phyloP scores from a whole-genome alignment of 2,888 invertebrate species.

The Schizaphis graminum region DNA sequence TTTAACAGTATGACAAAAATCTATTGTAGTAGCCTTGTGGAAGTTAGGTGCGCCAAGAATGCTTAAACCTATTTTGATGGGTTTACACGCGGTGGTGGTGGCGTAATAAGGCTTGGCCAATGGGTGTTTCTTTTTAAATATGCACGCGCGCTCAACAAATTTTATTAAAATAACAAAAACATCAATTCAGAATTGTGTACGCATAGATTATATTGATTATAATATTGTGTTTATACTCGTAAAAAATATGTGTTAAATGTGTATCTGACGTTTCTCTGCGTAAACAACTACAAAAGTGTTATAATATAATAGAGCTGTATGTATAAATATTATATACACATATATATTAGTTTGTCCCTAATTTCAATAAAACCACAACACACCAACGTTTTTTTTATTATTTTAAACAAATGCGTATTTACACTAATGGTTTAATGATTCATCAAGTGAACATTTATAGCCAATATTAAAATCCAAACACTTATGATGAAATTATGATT shows the following conservation, averaged over 20 bases:
- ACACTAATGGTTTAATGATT: background rate
- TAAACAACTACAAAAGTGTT: background rate
- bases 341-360: background rate
- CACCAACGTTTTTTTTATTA: background rate
- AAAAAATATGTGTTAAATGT: background rate
- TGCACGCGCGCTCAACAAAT: background rate
- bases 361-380: background rate
- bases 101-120: background rate
- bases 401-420: background rate
- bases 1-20: background rate
- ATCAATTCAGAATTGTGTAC: background rate
- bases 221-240: background rate
- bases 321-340: background rate
- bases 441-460: background rate
- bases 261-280: background rate
- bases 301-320: background rate
- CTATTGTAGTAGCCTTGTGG: slow-evolving; percentile 52
- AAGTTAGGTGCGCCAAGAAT: slow-evolving; percentile 53
- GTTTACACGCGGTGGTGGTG: background rate
- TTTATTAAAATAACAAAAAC: slow-evolving; percentile 27
- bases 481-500: background rate
- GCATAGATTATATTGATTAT: background rate
- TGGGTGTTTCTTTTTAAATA: slow-evolving; percentile 8
- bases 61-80: slow-evolving; percentile 54
- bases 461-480: background rate